Evolutionary conservation across 1,140 invertebrate genomes (phyloP).

Genomic region (Parasteatoda tepidariorum): DNA sequence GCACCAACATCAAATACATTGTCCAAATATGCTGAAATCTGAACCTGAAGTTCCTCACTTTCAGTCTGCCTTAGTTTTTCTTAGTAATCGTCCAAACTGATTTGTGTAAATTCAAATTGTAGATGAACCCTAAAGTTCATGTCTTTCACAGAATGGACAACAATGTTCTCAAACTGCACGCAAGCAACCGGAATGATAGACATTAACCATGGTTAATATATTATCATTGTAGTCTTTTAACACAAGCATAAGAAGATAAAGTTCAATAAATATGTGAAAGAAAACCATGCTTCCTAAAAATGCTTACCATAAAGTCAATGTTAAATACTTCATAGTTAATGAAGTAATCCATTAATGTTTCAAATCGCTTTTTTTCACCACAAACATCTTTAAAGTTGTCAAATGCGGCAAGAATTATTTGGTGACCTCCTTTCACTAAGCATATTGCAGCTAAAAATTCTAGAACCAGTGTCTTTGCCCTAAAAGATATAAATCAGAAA

Average conservation of each 20-base stretch:
- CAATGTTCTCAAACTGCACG: constrained; percentile 99
- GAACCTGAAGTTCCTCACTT: constrained; percentile 94
- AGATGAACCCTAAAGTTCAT: constrained; percentile 99
- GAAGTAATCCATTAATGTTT: constrained; percentile 98
- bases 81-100: constrained; percentile 95
- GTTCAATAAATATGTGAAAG: too few relatives aligned
- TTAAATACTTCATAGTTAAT: constrained; percentile 97
- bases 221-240: too few relatives aligned
- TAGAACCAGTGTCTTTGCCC: constrained; percentile 96
- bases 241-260: too few relatives aligned
- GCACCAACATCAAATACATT: constrained; percentile 98
- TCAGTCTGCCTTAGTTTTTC: constrained; percentile 92
- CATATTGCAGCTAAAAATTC: constrained; percentile 93
- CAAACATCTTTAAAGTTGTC: constrained; percentile 96
- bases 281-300: too few relatives aligned
- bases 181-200: constrained; percentile 81
- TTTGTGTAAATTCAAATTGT: constrained; percentile 97
- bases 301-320: constrained; percentile 96
- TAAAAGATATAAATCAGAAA: constrained; percentile 67
- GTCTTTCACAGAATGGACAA: constrained; percentile 98
- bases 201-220: background rate
- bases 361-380: constrained; percentile 87
- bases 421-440: constrained; percentile 96
- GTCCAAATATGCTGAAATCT: constrained; percentile 97
- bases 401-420: constrained; percentile 96